Evolutionary conservation across 2,797 vertebrate genomes (phyloP).

Genomic region (Malurus leucopterus): DNA sequence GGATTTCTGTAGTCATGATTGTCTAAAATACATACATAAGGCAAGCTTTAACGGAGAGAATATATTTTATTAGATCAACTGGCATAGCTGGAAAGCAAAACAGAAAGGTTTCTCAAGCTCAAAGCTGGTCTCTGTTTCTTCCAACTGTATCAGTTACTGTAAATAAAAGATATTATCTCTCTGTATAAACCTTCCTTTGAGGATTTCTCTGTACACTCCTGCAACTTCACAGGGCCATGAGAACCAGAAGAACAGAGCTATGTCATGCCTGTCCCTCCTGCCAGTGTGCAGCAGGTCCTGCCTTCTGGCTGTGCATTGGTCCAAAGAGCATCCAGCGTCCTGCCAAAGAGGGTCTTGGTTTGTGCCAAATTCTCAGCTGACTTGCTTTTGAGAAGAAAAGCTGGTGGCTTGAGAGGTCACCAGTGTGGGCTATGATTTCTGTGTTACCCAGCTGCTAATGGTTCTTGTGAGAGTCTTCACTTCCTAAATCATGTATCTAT

Average conservation of each 20-base stretch:
- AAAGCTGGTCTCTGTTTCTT: neutral
- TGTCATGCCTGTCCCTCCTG: neutral
- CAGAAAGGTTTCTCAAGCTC: neutral
- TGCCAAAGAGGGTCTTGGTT: fast-evolving
- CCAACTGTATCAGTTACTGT: neutral
- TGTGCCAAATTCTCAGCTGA: neutral
- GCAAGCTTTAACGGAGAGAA: neutral
- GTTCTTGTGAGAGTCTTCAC: neutral
- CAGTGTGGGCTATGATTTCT: neutral
- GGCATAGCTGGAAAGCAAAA: neutral
- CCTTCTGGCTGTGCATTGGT: fast-evolving
- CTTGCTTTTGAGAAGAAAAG: neutral
- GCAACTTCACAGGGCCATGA: neutral
- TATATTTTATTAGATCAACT: neutral
- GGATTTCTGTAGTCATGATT: neutral
- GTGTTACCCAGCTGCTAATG: neutral
- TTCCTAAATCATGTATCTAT: neutral
- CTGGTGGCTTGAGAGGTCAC: neutral
- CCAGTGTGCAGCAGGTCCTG: neutral
- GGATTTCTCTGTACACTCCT: neutral
- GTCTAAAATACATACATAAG: neutral
- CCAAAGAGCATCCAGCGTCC: neutral
- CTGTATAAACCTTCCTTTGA: neutral
- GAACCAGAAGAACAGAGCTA: neutral
- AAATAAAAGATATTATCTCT: neutral